Percentiles rank a stretch among this genome's conserved stretches.
Evolutionary conservation across 1,140 invertebrate genomes (phyloP).

Genomic region (Tetramorium parvispinum): DNA sequence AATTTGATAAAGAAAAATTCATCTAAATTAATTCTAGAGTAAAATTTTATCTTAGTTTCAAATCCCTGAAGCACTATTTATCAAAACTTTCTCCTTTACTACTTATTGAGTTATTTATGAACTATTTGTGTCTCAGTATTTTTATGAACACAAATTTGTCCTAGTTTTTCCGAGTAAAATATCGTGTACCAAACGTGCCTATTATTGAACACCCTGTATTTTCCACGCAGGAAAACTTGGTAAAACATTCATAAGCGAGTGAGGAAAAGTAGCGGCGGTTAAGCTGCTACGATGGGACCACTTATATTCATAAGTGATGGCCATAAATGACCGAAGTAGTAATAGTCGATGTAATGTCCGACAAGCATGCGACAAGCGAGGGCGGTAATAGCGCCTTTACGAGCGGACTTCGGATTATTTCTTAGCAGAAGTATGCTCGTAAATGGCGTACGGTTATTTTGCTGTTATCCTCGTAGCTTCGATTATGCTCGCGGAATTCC

Average conservation of each 20-base stretch:
- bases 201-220: constrained; percentile 14
- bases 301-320: constrained; percentile 50
- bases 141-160: constrained; percentile 6
- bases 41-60: background rate
- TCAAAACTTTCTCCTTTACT: background rate
- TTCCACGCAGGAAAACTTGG: constrained; percentile 1
- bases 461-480: constrained; percentile 27
- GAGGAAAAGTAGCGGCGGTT: constrained; percentile 4
- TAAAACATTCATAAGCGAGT: constrained; percentile 20
- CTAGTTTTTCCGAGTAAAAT: background rate
- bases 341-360: constrained; percentile 42
- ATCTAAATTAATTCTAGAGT: background rate
- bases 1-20: background rate
- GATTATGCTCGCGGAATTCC: constrained; percentile 40
- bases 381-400: constrained; percentile 43
- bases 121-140: background rate
- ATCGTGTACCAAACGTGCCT: background rate
- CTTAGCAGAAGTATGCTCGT: constrained; percentile 25
- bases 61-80: background rate
- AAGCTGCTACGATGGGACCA: constrained; percentile 24
- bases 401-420: constrained; percentile 50
- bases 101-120: background rate
- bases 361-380: constrained; percentile 33
- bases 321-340: constrained; percentile 54
- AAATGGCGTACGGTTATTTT: constrained; percentile 44